Evolutionary conservation across 2,113 vertebrate genomes (phyloP).

Genomic region (Corapipo altera): DNA sequence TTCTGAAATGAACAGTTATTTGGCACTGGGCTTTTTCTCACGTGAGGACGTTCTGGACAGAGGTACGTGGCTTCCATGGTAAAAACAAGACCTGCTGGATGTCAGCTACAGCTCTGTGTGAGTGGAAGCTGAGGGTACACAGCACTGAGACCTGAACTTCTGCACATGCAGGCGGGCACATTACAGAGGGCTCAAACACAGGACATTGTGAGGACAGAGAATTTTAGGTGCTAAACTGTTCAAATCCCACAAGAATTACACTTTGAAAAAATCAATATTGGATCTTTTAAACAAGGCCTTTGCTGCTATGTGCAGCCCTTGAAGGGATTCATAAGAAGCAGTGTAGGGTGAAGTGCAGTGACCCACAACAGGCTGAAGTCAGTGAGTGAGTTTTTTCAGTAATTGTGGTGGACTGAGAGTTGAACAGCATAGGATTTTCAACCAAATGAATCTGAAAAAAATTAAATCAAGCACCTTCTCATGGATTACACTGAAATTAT

Average conservation of each 20-base stretch:
- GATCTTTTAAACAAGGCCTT: background rate
- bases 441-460: background rate
- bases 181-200: background rate
- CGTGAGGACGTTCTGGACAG: background rate
- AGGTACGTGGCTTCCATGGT: background rate
- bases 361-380: background rate
- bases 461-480: background rate
- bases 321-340: background rate
- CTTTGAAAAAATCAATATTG: background rate
- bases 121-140: background rate
- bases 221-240: background rate
- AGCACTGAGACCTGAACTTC: background rate
- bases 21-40: background rate
- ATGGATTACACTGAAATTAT: background rate
- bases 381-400: background rate
- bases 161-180: background rate
- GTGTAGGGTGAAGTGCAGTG: background rate
- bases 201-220: background rate
- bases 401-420: background rate
- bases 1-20: constrained; percentile 6
- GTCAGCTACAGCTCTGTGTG: background rate
- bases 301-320: background rate
- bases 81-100: background rate
- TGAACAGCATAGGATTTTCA: background rate
- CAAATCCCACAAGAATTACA: background rate